Percentiles rank a stretch among this genome's conserved stretches.
These are phyloP conservation scores for Pluvialis apricaria DNA, from an alignment of 2,113 vertebrate species.

Conservation along the genomic window DNA sequence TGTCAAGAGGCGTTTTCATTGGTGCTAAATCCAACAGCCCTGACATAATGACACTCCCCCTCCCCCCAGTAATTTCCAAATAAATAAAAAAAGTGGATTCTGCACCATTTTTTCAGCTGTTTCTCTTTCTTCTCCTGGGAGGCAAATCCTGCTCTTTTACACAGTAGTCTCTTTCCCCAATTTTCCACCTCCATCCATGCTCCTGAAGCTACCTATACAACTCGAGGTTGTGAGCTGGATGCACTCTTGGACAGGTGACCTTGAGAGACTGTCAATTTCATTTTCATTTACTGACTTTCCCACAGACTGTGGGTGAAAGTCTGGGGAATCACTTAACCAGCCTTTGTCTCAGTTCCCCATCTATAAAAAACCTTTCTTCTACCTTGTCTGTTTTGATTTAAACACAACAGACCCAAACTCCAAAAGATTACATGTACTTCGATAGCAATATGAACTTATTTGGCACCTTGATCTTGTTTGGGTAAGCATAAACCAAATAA, in stretches of 20 bases:
- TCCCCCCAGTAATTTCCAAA: background rate
- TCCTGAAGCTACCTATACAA: background rate
- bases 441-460: background rate
- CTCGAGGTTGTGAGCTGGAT: background rate
- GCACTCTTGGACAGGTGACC: background rate
- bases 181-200: background rate
- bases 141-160: background rate
- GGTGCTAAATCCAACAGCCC: background rate
- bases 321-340: background rate
- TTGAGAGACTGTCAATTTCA: background rate
- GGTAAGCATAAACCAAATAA: background rate
- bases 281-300: background rate
- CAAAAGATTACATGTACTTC: background rate
- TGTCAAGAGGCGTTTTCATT: background rate
- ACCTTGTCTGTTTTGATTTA: slow-evolving; percentile 23
- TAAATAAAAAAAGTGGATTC: background rate
- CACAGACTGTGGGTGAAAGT: background rate
- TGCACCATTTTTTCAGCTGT: background rate
- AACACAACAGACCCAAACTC: background rate
- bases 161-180: background rate
- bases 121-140: background rate
- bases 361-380: background rate
- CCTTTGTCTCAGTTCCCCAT: background rate
- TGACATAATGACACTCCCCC: fast-evolving
- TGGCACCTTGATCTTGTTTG: background rate